Evolutionary conservation across 2,888 invertebrate species (phyloP).

Genomic region (Torymus auratus): DNA sequence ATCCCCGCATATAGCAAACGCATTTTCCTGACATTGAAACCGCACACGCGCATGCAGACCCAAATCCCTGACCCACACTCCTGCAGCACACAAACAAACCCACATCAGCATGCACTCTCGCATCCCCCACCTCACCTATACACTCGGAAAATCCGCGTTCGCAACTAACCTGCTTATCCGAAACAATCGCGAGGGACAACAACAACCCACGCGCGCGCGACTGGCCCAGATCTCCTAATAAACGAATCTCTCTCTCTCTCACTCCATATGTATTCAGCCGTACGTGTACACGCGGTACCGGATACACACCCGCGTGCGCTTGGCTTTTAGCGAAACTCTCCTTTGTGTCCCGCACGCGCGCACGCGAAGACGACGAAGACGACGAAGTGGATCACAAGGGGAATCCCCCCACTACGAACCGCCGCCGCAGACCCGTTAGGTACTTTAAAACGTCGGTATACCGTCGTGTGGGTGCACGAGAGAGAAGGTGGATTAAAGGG

Average conservation of each 20-base stretch:
- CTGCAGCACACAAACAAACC: too few relatives aligned
- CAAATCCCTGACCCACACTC: too few relatives aligned
- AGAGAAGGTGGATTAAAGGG: background rate
- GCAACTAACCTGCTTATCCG: background rate
- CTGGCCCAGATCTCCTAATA: constrained; percentile 36
- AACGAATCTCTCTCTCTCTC: constrained; percentile 9
- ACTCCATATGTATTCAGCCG: background rate
- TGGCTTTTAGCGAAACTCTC: constrained; percentile 20
- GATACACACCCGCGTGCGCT: constrained; percentile 2
- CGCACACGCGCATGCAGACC: too few relatives aligned
- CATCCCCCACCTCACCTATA: too few relatives aligned
- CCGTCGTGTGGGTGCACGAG: background rate
- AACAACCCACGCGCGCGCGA: background rate
- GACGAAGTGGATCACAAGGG: constrained; percentile 48
- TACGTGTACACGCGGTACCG: background rate
- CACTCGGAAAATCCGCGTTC: too few relatives aligned
- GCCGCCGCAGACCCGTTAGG: constrained; percentile 37
- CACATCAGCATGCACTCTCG: too few relatives aligned
- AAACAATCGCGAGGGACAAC: background rate
- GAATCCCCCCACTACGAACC: background rate
- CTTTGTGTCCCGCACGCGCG: constrained; percentile 40
- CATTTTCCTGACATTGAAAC: too few relatives aligned
- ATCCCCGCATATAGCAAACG: too few relatives aligned
- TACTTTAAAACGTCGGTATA: constrained; percentile 21
- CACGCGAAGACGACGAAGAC: background rate